These are phyloP conservation scores for Girardinus metallicus DNA, from an alignment of 2,797 vertebrate genomes.

Conservation along the genomic window DNA sequence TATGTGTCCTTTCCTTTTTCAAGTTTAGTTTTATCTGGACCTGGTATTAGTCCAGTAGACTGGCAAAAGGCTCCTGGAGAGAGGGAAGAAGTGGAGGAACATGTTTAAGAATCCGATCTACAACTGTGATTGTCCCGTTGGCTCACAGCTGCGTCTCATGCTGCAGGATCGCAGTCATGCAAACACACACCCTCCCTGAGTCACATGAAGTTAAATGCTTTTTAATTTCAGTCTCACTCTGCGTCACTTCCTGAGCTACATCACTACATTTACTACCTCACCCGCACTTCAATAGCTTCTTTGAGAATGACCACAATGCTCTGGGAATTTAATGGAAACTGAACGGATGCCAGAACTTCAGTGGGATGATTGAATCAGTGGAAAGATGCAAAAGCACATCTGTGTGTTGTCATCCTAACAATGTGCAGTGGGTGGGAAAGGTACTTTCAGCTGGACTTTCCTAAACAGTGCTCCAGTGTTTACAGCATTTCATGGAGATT, in stretches of 20 bases:
- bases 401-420: constrained; percentile 55
- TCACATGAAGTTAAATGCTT: constrained; percentile 11
- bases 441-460: constrained; percentile 39
- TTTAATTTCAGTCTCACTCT: constrained; percentile 35
- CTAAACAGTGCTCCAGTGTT: constrained; percentile 37
- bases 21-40: constrained; percentile 15
- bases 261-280: constrained; percentile 7
- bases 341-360: constrained; percentile 45
- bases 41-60: constrained; percentile 41
- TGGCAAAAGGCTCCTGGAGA: constrained; percentile 5
- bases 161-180: constrained; percentile 62
- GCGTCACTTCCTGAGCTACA: constrained; percentile 33
- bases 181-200: constrained; percentile 1
- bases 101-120: constrained; percentile 42
- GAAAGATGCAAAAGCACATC: constrained; percentile 66
- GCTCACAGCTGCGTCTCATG: constrained; percentile 54
- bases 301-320: constrained; percentile 17
- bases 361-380: constrained; percentile 62
- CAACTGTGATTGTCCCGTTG: constrained; percentile 65
- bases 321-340: constrained; percentile 37
- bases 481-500: constrained; percentile 13
- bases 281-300: constrained; percentile 23
- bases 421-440: constrained; percentile 47
- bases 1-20: constrained; percentile 5
- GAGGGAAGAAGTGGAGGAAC: constrained; percentile 13